Evolutionary conservation across 2,113 vertebrate genomes (phyloP).

Genomic region (Sylvilagus bachmani): DNA sequence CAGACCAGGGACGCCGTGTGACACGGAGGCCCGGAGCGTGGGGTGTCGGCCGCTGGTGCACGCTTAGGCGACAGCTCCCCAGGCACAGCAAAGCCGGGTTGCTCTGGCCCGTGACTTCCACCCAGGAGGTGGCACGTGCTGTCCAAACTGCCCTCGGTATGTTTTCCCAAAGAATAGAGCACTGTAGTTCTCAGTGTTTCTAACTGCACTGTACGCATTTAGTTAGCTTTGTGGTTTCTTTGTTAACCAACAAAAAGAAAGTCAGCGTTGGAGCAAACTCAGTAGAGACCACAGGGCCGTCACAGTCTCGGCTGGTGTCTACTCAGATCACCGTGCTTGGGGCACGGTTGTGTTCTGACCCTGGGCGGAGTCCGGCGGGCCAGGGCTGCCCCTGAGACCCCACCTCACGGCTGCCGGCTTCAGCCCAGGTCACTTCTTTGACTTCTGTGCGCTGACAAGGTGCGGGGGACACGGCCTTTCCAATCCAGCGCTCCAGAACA

Average conservation of each 20-base stretch:
- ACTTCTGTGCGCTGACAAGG: not conserved
- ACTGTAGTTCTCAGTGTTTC: not conserved
- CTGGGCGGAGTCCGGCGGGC: not conserved
- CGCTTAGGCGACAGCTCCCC: not conserved
- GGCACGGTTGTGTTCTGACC: not conserved
- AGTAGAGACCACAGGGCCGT: not conserved
- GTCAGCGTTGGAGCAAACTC: not conserved
- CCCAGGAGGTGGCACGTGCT: not conserved
- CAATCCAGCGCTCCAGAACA: too few species aligned
- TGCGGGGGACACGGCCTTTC: too few species aligned
- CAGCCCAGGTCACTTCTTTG: not conserved
- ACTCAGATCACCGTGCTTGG: not conserved
- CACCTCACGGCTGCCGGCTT: not conserved
- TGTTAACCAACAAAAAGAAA: not conserved
- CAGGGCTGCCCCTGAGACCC: not conserved
- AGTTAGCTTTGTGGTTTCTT: too few species aligned
- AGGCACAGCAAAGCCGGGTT: not conserved
- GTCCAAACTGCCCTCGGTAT: not conserved
- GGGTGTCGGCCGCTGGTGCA: not conserved
- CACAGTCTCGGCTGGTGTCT: not conserved
- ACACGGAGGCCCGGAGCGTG: not conserved
- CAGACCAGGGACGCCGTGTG: not conserved
- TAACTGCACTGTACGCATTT: not conserved
- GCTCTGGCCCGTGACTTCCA: too few species aligned
- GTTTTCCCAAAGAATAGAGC: not conserved